Percentiles rank a stretch among this genome's conserved stretches.
Conservation (phyloP, 2,888 invertebrate species). For the Minunthozetes semirufus region DNA sequence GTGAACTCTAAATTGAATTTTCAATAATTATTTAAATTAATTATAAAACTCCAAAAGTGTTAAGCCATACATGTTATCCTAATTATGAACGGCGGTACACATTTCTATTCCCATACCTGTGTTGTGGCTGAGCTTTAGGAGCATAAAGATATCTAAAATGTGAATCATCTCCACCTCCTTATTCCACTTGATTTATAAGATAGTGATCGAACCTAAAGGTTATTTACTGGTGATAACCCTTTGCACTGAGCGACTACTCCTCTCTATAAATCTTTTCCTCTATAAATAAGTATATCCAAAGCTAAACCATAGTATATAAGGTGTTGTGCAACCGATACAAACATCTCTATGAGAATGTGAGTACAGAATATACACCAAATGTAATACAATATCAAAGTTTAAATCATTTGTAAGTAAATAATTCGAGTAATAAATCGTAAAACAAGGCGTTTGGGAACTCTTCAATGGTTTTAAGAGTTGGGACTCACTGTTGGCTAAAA, state of each 20-base stretch:
- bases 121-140: not conserved
- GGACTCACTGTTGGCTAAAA: not conserved
- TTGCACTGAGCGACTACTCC: not conserved
- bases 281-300: not conserved
- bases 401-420: not conserved
- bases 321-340: not conserved
- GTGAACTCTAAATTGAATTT: not conserved
- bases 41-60: not conserved
- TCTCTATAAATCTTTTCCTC: not conserved
- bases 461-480: not conserved
- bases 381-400: conserved; percentile 1
- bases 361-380: not conserved
- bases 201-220: conserved; percentile 8
- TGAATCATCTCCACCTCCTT: conserved; percentile 13
- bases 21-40: conserved; percentile 8
- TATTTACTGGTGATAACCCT: conserved; percentile 16
- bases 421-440: not conserved
- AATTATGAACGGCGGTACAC: not conserved
- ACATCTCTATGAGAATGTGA: not conserved
- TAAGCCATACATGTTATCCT: not conserved
- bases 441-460: not conserved
- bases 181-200: conserved; percentile 19
- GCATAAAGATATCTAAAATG: conserved; percentile 21
- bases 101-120: not conserved
- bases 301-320: not conserved